Conservation (phyloP, 2,888 invertebrate species). For the Chymomyza amoena region DNA sequence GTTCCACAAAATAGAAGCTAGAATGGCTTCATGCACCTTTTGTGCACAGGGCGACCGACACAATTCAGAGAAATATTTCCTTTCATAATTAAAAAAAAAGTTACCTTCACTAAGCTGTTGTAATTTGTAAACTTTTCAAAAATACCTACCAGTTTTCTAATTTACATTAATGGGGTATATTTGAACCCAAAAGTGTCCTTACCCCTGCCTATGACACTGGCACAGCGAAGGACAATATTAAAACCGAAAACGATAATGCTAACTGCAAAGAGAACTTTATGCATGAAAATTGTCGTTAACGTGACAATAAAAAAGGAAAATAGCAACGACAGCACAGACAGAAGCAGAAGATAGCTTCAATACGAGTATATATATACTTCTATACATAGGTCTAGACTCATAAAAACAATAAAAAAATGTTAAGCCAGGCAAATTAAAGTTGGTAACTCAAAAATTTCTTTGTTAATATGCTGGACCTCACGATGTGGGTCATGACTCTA, state of each 20-base stretch:
- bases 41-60: no score
- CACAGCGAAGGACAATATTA: conserved; percentile 13
- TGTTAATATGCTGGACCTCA: conserved; percentile 49
- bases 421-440: conserved; percentile 49
- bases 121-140: no score
- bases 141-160: no score
- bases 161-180: no score
- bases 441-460: conserved; percentile 59
- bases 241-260: conserved; percentile 44
- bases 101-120: no score
- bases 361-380: background rate
- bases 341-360: background rate
- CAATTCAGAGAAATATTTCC: no score
- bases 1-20: no score
- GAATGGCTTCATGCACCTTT: no score
- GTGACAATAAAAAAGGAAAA: conserved; percentile 58
- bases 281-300: conserved; percentile 63
- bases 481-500: background rate
- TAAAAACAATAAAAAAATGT: conserved; percentile 41
- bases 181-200: no score
- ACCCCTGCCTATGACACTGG: no score
- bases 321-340: conserved; percentile 33
- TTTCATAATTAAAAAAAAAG: no score
- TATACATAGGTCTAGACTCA: conserved; percentile 11
- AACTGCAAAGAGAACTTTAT: conserved; percentile 56